Evolutionary conservation across 2,888 invertebrate genomes (phyloP), one percentile per base, ranked within the genome.

Genomic region (Drosophila meridionalis): DNA sequence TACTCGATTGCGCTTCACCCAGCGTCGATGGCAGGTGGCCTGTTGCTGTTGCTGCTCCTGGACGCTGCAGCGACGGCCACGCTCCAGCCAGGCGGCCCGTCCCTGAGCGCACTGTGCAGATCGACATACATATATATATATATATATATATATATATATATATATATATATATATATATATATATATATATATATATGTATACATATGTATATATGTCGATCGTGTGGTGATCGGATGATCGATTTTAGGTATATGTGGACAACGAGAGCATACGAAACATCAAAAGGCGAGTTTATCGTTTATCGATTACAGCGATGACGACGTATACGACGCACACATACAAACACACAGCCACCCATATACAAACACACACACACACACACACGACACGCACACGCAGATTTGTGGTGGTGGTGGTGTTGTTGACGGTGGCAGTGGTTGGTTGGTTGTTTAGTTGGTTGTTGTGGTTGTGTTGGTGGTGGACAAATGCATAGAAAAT

Each of bases 1-100:
- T 95, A 97, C 97, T 95, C 97, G 95, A 94, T 97, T 97, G 94
- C 96, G 95, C 93, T 97, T 96, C 94, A 97, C 96, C 97, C 97
- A 97, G 94, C 96, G 94, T 83, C 96, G 95, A 93, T 95, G 95
- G 91, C 94, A 94, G 92, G 94, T 94, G 92, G 95, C 94, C 86
- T 92, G 93, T 83, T 92, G 93, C 90, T 95, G 95, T 91, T 96
- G 95, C 94, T 95, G 95, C 90, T 96, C 96, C 92, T 96, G 95
- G 94, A 96, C 96, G 91, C 95, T 95, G 94, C 94, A 95, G 92
- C 94, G 94, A 89, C 94, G 94, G 89, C 94, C 94, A 74, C 94
- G 92, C 91, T 96, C 96, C 94, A 96, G 95, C 97, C 97, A 97
- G 93, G 97, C 97, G 93, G 96, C 96, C 92, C 96, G 96, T 89